Base-by-base conservation (phyloP, 2,113 vertebrate genomes). In the Cygnus atratus region DNA sequence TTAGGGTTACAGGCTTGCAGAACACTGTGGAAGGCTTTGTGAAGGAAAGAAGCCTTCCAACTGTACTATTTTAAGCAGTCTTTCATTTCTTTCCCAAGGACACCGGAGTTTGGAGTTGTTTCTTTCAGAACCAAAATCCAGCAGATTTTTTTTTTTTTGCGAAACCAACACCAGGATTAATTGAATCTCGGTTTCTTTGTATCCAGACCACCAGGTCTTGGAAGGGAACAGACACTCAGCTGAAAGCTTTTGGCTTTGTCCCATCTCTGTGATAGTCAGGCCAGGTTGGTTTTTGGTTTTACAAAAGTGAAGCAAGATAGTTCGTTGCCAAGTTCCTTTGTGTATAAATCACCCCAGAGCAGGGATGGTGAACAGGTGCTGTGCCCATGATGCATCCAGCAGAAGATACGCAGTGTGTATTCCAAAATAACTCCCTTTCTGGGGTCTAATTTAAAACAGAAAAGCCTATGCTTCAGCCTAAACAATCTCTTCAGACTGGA, bases 191-290 rank as follows among this genome's bases (percentile, higher is more conserved):
- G 73, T 81, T 95, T 92, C 70, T 26, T 39, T 84, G 31, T 58
- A 70, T 50, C 4, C 28, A 62, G 63, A 84, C 55, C 84, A 82
- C 44, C 2, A 6, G 55, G 43, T 61, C 46, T 71, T 70, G 70
- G 58, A 94, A 95, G 35, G 33, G 43, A 84, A 62, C 31, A 80
- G 50, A 66, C 31, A 72, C 81, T 77, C 75, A 52, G 50, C 39
- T 92, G 86, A 92, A 93, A 88, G 18, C 13, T 92, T 90, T 86
- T 78, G 72, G 13, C 46, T 90, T 84, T 72, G 17, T 44, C 65
- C 50, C 48, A 57, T 54, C 48, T 78, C 31, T 65, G 35, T 70
- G 48, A 75, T 46, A 67, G 50, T 73, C 67, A 90, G 37, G 50
- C 58, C 87, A 74, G 80, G 66, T 61, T 84, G 62, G 37, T 8